Evolutionary conservation across 2,797 vertebrate species (phyloP).

Genomic region (Clamator glandarius): DNA sequence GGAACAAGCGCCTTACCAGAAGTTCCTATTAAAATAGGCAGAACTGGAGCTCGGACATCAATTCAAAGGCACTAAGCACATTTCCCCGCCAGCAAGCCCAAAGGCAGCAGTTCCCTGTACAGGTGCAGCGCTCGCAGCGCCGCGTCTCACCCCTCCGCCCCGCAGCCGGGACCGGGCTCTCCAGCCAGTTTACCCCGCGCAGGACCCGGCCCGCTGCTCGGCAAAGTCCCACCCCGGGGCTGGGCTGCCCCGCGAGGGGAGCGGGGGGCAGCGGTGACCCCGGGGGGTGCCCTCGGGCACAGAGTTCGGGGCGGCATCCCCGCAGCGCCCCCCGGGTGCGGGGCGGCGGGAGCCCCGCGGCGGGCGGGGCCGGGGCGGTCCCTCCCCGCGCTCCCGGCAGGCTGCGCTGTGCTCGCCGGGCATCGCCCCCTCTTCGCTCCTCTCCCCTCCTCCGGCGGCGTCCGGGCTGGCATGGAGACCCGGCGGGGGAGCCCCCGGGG

Average conservation of each 20-base stretch:
- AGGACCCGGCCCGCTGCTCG: too few species aligned
- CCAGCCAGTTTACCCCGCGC: too few species aligned
- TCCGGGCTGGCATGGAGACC: constrained; percentile 14
- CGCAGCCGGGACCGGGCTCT: too few species aligned
- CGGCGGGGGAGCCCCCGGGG: background rate
- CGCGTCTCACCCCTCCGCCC: too few species aligned
- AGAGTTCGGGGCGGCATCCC: too few species aligned
- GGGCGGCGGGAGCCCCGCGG: background rate
- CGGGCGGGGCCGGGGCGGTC: background rate
- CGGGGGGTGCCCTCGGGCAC: too few species aligned
- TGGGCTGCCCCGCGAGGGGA: too few species aligned
- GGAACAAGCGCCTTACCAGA: background rate
- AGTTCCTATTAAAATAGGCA: background rate
- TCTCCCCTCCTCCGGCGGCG: background rate
- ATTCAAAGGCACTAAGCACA: background rate
- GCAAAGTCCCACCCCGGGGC: too few species aligned
- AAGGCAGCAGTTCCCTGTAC: background rate
- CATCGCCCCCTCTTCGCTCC: background rate
- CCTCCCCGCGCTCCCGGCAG: constrained; percentile 56
- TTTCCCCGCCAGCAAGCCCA: background rate
- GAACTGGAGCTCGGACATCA: background rate
- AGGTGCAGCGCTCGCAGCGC: background rate
- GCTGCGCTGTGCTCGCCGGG: constrained; percentile 61
- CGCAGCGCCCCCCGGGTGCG: too few species aligned
- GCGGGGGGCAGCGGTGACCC: too few species aligned